phyloP scores from a whole-genome alignment of 35 echinoderm and acorn worm genomes.

The Amphiura filiformis region DNA sequence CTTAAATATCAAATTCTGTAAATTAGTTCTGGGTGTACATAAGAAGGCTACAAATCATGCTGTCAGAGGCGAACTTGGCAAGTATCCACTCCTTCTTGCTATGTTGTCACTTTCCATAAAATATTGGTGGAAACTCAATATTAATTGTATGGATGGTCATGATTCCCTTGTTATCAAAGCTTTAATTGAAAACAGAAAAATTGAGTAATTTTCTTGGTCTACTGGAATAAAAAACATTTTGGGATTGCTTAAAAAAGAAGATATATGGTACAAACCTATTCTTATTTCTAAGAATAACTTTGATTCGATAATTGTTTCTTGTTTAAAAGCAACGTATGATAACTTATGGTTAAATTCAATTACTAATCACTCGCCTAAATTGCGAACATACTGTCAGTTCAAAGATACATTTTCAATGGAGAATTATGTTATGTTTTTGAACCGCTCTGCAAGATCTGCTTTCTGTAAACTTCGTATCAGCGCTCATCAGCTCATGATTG shows the following conservation, averaged over 20 bases:
- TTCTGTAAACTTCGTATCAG: too few relatives aligned
- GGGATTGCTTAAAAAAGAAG: neutral
- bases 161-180: neutral
- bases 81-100: neutral
- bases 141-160: neutral
- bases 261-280: neutral
- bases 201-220: neutral
- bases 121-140: constrained; percentile 20
- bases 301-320: too few relatives aligned
- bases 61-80: neutral
- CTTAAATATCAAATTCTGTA: constrained; percentile 16
- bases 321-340: too few relatives aligned
- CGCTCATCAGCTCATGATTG: too few relatives aligned
- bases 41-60: neutral
- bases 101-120: neutral
- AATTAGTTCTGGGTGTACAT: neutral
- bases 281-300: neutral
- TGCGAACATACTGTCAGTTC: too few relatives aligned
- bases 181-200: constrained; percentile 9
- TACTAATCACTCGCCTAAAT: too few relatives aligned
- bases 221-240: neutral
- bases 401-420: too few relatives aligned
- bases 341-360: too few relatives aligned
- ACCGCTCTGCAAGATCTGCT: too few relatives aligned
- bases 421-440: too few relatives aligned